Base-by-base conservation (phyloP, 1,140 invertebrate species). In the Bombus polaris region DNA sequence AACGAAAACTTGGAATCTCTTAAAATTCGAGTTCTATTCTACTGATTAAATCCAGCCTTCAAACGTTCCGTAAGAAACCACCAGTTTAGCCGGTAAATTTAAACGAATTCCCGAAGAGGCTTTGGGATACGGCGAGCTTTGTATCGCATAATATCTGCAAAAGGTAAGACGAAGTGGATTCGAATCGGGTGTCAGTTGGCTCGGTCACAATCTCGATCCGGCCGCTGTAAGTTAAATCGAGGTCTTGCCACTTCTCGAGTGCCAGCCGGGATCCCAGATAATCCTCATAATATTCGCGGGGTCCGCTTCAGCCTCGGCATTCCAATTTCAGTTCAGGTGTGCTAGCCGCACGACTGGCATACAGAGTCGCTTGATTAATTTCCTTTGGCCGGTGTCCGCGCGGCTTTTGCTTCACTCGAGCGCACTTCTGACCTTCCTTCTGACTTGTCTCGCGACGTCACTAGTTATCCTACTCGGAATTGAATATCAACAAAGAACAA, bases 351-450 rank as follows among this genome's bases (percentile, higher is more conserved):
- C 65, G 42, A n/a, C 44, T 59, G 62, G 80, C 85, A 89, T 86
- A 89, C 85, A 90, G 85, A 90, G 85, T 59, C 82, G 90, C 85
- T 92, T 92, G 89, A 92, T 92, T 92, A 92, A 92, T 92, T 91
- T 91, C 87, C 89, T 91, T 89, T 91, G 87, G 71, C 85, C 72
- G 84, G 62, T 59, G 71, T 68, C 79, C 59, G 72, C 74, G 47
- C 62, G 47, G 77, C 65, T 83, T 87, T 86, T 73, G 53, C 91
- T 73, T 75, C 77, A 39, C 73, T 84, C 68, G 72, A 85, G 80
- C 76, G 74, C 81, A 81, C 85, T 87, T 87, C 87, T 91, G 87
- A 90, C 87, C 86, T 74, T 86, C 74, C 59, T 77, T 32, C 71
- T 22, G 32, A 73, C 83, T 66, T 72, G 53, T 73, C 71, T 68